A percentile compares a stretch with the other conserved stretches of the same genome.
These are phyloP conservation scores for Nycticebus coucang DNA, from an alignment of 2,113 vertebrate genomes.

Conservation along the genomic window DNA sequence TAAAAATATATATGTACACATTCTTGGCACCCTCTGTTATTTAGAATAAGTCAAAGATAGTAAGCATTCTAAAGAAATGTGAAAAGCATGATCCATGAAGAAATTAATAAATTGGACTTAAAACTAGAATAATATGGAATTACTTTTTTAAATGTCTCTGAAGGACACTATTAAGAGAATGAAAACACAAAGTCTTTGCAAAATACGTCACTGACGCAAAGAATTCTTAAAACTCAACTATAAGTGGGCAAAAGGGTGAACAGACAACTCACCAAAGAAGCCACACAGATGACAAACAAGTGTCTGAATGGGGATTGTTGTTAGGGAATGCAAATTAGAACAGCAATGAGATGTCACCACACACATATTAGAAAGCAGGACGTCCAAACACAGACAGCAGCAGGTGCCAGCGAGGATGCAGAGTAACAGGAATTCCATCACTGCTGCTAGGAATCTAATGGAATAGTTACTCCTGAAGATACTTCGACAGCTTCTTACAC, in stretches of 20 bases:
- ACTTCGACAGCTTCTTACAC: not conserved
- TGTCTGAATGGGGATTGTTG: not conserved
- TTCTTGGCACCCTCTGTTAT: too few species aligned
- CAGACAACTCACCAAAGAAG: not conserved
- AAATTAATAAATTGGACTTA: not conserved
- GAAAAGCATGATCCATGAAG: not conserved
- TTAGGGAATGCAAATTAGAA: not conserved
- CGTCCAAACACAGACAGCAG: not conserved
- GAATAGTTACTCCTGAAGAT: not conserved
- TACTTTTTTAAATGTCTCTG: not conserved
- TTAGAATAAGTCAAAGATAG: slow-evolving; percentile 1
- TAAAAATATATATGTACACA: too few species aligned
- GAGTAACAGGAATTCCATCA: not conserved
- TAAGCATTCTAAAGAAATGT: not conserved
- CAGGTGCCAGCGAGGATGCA: not conserved
- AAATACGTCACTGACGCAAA: not conserved
- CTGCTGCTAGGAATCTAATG: not conserved
- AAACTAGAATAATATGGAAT: not conserved
- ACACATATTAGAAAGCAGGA: not conserved
- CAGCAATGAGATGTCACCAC: not conserved
- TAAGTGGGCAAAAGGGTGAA: not conserved
- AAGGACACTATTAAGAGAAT: not conserved
- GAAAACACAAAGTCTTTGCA: not conserved
- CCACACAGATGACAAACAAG: not conserved
- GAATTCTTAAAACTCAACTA: not conserved